Base-by-base conservation (phyloP, 2,797 vertebrate genomes). In the Phalanger gymnotis region DNA sequence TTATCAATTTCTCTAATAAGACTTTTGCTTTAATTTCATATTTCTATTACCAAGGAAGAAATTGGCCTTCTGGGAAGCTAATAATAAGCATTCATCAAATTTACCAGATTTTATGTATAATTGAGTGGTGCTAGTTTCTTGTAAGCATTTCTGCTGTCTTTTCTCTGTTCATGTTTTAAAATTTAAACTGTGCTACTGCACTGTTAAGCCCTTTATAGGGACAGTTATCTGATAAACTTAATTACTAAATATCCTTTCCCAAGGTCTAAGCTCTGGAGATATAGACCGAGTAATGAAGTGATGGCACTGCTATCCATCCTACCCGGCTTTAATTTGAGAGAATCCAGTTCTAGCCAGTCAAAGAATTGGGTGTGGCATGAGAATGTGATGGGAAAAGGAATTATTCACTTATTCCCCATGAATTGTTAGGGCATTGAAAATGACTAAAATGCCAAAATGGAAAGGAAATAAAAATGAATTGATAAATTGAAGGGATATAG, bases 1-100 rank as follows among this genome's bases (percentile, higher is more conserved):
- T 87, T 40, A 27, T 87, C 34, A 87, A 51, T 87, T 51, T 87
- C 73, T 51, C 73, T 87, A 87, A 87, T 51, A 40, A 87, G 73
- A 47, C 73, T 40, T 81, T 51, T 51, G 22, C 73, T 51, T 87
- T 87, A 47, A 87, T 51, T 87, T 87, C 73, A 28, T 51, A 87
- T 87, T 87, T 87, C 73, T 87, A 87, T 87, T 87, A 87, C 73
- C 73, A 47, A 87, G 73, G 31, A 87, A 87, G 73, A 87, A 87
- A 87, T 87, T 87, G 40, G 73, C 22, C 73, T 87, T 87, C 73
- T 87, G 73, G 73, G 73, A 87, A 87, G 40, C 40, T 87, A 87
- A 87, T 87, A 87, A 87, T 47, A 87, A 87, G 25, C 22, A 87
- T 87, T 87, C 40, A 87, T 87, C 31, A 87, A 87, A 51, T 47